phyloP scores from a whole-genome alignment of 2,888 invertebrate species.

The Ophonus ardosiacus region DNA sequence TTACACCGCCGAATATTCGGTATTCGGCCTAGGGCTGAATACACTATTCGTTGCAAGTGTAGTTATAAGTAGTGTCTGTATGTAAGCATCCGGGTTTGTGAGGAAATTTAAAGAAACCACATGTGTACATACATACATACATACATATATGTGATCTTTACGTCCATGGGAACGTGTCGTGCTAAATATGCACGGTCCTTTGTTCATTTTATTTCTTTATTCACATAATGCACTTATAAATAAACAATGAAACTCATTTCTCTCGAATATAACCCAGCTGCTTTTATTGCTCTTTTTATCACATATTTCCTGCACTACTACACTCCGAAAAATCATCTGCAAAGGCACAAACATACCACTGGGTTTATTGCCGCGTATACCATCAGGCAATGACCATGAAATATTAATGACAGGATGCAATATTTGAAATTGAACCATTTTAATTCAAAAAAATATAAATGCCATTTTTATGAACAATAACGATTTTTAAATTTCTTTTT shows the following conservation, averaged over 20 bases:
- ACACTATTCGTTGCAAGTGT: no score
- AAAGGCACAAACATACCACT: not conserved
- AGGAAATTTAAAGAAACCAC: constrained; percentile 32
- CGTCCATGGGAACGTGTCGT: constrained; percentile 25
- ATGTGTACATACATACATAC: not conserved
- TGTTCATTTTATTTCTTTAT: constrained; percentile 47
- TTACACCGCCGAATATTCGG: no score
- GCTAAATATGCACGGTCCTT: constrained; percentile 42
- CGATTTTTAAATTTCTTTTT: no score
- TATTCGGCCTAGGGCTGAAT: no score
- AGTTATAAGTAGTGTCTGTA: not conserved
- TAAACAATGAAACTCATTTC: constrained; percentile 48
- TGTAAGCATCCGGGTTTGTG: not conserved
- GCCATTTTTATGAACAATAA: no score
- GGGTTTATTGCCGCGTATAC: not conserved
- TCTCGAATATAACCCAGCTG: constrained; percentile 28
- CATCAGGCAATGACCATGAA: no score
- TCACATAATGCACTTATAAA: constrained; percentile 48
- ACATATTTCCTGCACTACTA: constrained; percentile 25
- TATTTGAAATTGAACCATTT: no score
- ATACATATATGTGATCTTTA: constrained; percentile 5
- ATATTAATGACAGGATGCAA: no score
- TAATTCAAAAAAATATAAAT: no score
- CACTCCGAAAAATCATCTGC: constrained; percentile 28
- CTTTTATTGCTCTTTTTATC: constrained; percentile 44